Evolutionary conservation across 1,140 invertebrate species (phyloP).

Genomic region (Chrysopa pallens): DNA sequence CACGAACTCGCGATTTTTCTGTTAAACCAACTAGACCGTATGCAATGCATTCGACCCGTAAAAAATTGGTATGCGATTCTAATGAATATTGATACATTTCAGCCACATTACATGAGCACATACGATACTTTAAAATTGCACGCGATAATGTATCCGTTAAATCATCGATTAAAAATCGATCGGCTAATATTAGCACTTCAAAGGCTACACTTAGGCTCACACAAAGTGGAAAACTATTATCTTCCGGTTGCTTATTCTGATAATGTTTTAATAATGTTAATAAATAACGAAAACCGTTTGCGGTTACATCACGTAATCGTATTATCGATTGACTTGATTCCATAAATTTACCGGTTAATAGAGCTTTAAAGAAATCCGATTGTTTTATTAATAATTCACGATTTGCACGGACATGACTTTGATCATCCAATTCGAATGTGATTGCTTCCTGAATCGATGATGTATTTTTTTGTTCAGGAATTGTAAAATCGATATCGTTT

Average conservation of each 20-base stretch:
- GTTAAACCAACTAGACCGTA: slow-evolving; percentile 28
- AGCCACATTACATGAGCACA: slow-evolving; percentile 25
- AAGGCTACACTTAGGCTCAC: slow-evolving; percentile 32
- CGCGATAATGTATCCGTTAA: slow-evolving; percentile 30
- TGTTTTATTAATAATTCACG: slow-evolving; percentile 36
- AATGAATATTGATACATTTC: slow-evolving; percentile 35
- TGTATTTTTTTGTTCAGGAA: slow-evolving; percentile 20
- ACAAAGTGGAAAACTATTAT: slow-evolving; percentile 20
- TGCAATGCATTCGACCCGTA: slow-evolving; percentile 32
- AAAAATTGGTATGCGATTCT: slow-evolving; percentile 31
- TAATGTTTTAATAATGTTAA: slow-evolving; percentile 30
- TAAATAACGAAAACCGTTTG: slow-evolving; percentile 30
- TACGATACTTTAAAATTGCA: slow-evolving; percentile 28
- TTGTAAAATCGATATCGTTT: slow-evolving; percentile 18
- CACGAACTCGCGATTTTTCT: slow-evolving; percentile 18
- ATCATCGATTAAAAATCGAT: slow-evolving; percentile 41
- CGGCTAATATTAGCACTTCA: slow-evolving; percentile 43
- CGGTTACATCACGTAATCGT: slow-evolving; percentile 31
- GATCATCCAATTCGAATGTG: slow-evolving; percentile 42
- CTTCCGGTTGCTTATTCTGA: slow-evolving; percentile 20
- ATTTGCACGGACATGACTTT: slow-evolving; percentile 34
- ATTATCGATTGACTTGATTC: slow-evolving; percentile 39
- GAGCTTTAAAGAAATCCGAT: slow-evolving; percentile 42
- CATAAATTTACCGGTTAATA: slow-evolving; percentile 44
- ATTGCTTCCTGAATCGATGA: slow-evolving; percentile 26